Percentiles rank a stretch among this genome's conserved stretches.
Conservation (phyloP, 92 coral and sea anemone genomes). For the Umimayanthus chanpuru region DNA sequence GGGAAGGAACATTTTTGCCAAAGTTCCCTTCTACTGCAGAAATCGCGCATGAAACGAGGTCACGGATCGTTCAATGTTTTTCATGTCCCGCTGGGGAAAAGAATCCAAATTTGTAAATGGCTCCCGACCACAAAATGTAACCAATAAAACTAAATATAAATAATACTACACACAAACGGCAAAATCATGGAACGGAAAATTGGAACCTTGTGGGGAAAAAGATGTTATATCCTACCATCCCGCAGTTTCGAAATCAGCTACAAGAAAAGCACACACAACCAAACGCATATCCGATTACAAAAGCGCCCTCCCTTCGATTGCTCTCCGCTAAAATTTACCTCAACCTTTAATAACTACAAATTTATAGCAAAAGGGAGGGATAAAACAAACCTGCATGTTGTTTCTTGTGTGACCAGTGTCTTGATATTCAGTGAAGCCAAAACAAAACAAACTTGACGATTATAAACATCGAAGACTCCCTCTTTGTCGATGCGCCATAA, state of each 20-base stretch:
- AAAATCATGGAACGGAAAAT: slow-evolving; percentile 32
- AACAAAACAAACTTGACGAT: slow-evolving; percentile 63
- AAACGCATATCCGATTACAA: slow-evolving; percentile 29
- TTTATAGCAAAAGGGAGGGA: slow-evolving; percentile 36
- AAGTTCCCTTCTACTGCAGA: neutral
- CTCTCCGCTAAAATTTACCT: neutral
- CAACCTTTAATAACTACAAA: neutral
- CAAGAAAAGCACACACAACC: neutral
- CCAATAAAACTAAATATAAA: slow-evolving; percentile 18
- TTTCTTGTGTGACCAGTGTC: slow-evolving; percentile 64
- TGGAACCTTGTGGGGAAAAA: slow-evolving; percentile 30
- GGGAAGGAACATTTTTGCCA: neutral
- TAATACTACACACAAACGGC: slow-evolving; percentile 1
- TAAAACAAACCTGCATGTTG: slow-evolving; percentile 69
- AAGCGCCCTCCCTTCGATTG: neutral
- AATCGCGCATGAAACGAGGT: slow-evolving; percentile 16
- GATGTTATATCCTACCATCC: slow-evolving; percentile 6
- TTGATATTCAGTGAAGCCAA: slow-evolving; percentile 71
- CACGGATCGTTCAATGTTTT: slow-evolving; percentile 27
- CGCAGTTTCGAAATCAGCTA: neutral
- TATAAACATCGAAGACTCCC: slow-evolving; percentile 62
- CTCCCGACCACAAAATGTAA: slow-evolving; percentile 34
- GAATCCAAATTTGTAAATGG: slow-evolving; percentile 26
- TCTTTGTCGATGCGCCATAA: slow-evolving; percentile 41
- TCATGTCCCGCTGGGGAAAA: slow-evolving; percentile 37